Conservation (phyloP, 2,888 invertebrate species). For the Drosophila melanocephala region DNA sequence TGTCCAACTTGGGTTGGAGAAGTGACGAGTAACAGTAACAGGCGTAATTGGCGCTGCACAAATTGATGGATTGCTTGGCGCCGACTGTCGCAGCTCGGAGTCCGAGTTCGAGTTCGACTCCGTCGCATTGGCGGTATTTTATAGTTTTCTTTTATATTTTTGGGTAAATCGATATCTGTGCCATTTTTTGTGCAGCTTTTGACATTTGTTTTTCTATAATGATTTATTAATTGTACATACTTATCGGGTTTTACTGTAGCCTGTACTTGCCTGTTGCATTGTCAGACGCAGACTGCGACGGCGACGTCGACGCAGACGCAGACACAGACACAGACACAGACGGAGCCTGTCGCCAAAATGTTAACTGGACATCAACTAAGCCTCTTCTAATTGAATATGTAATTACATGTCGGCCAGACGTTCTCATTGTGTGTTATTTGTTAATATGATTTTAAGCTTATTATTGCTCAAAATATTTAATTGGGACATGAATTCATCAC, state of each 20-base stretch:
- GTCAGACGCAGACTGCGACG: slow-evolving; percentile 24
- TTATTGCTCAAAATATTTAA: slow-evolving; percentile 29
- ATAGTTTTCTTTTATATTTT: slow-evolving; percentile 59
- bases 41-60: slow-evolving; percentile 80
- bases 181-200: slow-evolving; percentile 68
- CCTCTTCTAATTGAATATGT: slow-evolving; percentile 59
- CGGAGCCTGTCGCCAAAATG: slow-evolving; percentile 63
- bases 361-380: slow-evolving; percentile 33
- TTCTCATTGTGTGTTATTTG: slow-evolving; percentile 50
- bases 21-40: slow-evolving; percentile 78
- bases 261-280: slow-evolving; percentile 47
- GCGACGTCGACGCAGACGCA: slow-evolving; percentile 23
- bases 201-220: slow-evolving; percentile 66
- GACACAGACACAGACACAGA: slow-evolving; percentile 2
- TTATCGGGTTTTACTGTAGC: slow-evolving; percentile 54
- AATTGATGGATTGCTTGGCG: slow-evolving; percentile 85
- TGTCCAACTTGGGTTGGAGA: slow-evolving; percentile 40
- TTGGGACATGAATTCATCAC: slow-evolving; percentile 64
- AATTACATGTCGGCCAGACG: slow-evolving; percentile 52
- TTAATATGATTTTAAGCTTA: slow-evolving; percentile 75
- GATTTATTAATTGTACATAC: slow-evolving; percentile 70
- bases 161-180: slow-evolving; percentile 73
- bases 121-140: slow-evolving; percentile 63
- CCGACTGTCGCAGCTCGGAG: slow-evolving; percentile 74
- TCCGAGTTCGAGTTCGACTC: slow-evolving; percentile 21